These are phyloP conservation scores for Argentina silus DNA, from an alignment of 2,797 vertebrate species.

Conservation along the genomic window DNA sequence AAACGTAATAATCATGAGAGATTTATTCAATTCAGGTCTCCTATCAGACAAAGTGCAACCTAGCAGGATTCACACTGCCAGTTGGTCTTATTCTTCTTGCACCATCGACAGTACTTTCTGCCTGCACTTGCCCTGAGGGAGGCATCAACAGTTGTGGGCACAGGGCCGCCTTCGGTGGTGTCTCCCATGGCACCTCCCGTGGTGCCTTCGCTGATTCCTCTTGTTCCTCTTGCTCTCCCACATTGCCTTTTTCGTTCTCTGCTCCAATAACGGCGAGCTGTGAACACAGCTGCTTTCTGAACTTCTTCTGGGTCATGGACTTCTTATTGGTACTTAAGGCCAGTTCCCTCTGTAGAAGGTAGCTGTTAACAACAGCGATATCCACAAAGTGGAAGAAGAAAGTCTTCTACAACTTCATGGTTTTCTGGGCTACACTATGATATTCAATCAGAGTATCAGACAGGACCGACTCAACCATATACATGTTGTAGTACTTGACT, in stretches of 20 bases:
- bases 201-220: neutral
- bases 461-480: neutral
- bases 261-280: slow-evolving; percentile 2
- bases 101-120: neutral
- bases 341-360: slow-evolving; percentile 58
- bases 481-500: slow-evolving; percentile 5
- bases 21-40: slow-evolving; percentile 23
- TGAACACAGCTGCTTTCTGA: slow-evolving; percentile 15
- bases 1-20: no score
- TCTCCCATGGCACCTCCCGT: no score
- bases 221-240: neutral
- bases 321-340: no score
- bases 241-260: neutral
- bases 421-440: slow-evolving; percentile 11
- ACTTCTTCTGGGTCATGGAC: neutral
- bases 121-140: neutral
- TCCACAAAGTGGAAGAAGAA: slow-evolving; percentile 12
- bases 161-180: slow-evolving; percentile 13
- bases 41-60: slow-evolving; percentile 20
- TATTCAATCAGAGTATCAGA: slow-evolving; percentile 3
- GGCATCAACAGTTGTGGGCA: neutral
- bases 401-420: slow-evolving; percentile 10
- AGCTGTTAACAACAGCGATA: slow-evolving; percentile 22
- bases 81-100: slow-evolving; percentile 12
- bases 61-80: slow-evolving; percentile 22